Conservation (phyloP, 2,888 invertebrate genomes). For the Kuschelorhynchus macadamiae region DNA sequence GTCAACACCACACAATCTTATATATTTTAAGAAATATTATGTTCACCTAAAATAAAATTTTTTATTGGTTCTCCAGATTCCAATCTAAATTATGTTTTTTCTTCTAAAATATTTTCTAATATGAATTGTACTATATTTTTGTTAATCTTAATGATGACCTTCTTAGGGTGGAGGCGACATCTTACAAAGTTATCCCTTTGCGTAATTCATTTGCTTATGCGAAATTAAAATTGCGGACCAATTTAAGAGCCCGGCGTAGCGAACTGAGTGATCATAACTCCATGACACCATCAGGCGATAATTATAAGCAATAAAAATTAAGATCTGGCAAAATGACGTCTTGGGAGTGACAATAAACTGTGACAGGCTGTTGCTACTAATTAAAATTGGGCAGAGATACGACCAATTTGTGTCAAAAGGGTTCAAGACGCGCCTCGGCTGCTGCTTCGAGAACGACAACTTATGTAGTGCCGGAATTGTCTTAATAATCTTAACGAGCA, state of each 20-base stretch:
- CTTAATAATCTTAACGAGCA: conserved; percentile 44
- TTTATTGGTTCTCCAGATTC: too few species aligned
- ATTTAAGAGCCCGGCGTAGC: conserved; percentile 34
- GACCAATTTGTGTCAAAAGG: conserved; percentile 50
- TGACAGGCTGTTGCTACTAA: conserved; percentile 55
- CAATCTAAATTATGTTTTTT: too few species aligned
- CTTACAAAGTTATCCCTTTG: background rate
- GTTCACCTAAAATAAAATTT: too few species aligned
- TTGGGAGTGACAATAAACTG: conserved; percentile 55
- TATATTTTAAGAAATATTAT: too few species aligned
- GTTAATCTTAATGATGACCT: too few species aligned
- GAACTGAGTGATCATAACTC: conserved; percentile 46
- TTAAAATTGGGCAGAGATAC: conserved; percentile 51
- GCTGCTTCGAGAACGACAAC: conserved; percentile 32
- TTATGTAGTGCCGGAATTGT: conserved; percentile 38
- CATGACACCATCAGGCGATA: conserved; percentile 49
- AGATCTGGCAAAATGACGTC: conserved; percentile 53
- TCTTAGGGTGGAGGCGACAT: too few species aligned
- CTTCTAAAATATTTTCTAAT: too few species aligned
- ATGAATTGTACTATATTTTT: too few species aligned
- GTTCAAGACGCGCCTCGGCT: conserved; percentile 46
- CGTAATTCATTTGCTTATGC: background rate
- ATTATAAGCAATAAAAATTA: conserved; percentile 51
- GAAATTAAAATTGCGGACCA: conserved; percentile 45
- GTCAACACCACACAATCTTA: too few species aligned